A percentile compares a stretch with the other conserved stretches of the same genome.
phyloP scores from a whole-genome alignment of 2,888 invertebrate species.

The Aleiodes testaceus region DNA sequence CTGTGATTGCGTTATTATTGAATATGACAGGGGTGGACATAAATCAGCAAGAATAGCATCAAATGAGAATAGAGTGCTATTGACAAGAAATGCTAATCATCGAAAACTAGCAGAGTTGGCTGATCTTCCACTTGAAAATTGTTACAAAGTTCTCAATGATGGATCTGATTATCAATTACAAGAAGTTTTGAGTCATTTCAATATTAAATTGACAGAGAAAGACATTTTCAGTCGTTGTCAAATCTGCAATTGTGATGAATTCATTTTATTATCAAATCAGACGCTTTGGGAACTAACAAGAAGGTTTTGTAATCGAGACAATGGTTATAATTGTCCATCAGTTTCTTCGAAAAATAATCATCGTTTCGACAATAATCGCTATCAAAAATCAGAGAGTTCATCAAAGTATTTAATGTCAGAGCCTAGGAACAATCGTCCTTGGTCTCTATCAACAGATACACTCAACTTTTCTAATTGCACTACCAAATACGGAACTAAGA shows the following conservation, averaged over 20 bases:
- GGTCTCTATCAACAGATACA: slow-evolving; percentile 67
- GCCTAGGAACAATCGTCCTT: slow-evolving; percentile 54
- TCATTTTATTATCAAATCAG: slow-evolving; percentile 71
- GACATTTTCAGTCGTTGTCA: slow-evolving; percentile 84
- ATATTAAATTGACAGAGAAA: slow-evolving; percentile 77
- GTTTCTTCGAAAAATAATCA: slow-evolving; percentile 1
- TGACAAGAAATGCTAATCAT: slow-evolving; percentile 75
- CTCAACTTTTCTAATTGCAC: slow-evolving; percentile 71
- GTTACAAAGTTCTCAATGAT: slow-evolving; percentile 77
- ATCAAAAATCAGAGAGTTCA: neutral
- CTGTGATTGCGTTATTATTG: slow-evolving; percentile 76
- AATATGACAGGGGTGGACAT: slow-evolving; percentile 74
- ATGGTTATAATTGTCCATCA: slow-evolving; percentile 8
- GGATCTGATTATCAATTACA: slow-evolving; percentile 77
- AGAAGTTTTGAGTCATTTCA: slow-evolving; percentile 80
- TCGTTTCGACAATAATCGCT: slow-evolving; percentile 11
- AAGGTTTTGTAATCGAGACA: slow-evolving; percentile 45
- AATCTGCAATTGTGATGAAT: slow-evolving; percentile 75
- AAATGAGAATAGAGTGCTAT: slow-evolving; percentile 75
- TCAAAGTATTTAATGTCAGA: slow-evolving; percentile 19
- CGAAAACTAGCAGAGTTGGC: slow-evolving; percentile 65
- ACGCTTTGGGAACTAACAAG: slow-evolving; percentile 69
- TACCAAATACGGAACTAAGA: slow-evolving; percentile 75
- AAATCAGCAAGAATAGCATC: slow-evolving; percentile 74
- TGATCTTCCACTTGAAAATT: slow-evolving; percentile 76